Evolutionary conservation across 2,797 vertebrate genomes (phyloP), one percentile per base, ranked within the genome.

Genomic region (Urocyon cinereoargenteus): DNA sequence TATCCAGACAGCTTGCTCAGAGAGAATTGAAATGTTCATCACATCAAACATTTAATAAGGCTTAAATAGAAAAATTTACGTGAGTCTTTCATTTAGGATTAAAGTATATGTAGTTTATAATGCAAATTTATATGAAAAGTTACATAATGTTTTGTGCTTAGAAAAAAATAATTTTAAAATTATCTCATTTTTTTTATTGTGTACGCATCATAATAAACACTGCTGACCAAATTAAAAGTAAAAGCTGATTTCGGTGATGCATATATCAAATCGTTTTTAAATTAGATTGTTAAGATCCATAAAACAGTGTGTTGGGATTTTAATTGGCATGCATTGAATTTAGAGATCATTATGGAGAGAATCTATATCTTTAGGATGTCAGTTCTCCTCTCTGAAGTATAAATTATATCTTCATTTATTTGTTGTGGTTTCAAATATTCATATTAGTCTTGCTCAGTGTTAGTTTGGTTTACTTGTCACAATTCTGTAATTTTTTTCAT

Each of bases 141-240:
- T 82, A 8, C 28, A 95, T 78, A 55, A 85, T 70, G 14, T 55
- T 79, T 78, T 91, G 22, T 88, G 51, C 73, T 68, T 91, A 68
- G 31, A 77, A 86, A 79, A 79, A 36, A 90, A 92, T 62, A 6
- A 79, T 72, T 89, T 95, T 91, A 49, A 70, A 95, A 82, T 78
- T 22, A 21, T 53, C 24, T 75, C 19, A 75, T 78, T 89, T 91
- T 79, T 12, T 84, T 13, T 84, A 26, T 85, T 79, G 31, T 55
- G 15, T 81, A 40, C 64, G 66, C 36, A 26, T 93, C 79, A 86
- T 70, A 64, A 34, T 91, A 79, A 86, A 51, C 22, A 51, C 72
- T 90, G 51, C 8, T 61, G 31, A 75, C 15, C 0, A 73, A 31
- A 93, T 91, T 93, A 49, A 78, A 79, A 92, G 28, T 53, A 87